Base-by-base conservation (phyloP, 2,888 invertebrate species). In the Pachliopta kotzebuea region DNA sequence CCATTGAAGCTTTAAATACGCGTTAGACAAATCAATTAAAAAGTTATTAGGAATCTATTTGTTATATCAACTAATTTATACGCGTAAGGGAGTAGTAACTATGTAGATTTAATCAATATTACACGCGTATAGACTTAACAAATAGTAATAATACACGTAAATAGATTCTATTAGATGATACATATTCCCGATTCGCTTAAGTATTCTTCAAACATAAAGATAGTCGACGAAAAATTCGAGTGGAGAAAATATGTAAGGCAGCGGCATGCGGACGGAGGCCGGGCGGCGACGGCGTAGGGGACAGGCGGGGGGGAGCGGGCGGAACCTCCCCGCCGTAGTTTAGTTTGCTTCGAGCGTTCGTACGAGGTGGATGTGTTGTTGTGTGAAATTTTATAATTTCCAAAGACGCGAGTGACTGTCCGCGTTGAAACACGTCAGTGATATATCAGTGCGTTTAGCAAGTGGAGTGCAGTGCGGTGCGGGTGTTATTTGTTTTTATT, bases 161-260 rank as follows among this genome's bases (percentile, higher is more conserved):
- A 31, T 31, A 31, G 85, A 84, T 88, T 87, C 86, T 88, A 90
- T 88, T 89, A 88, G 85, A 88, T 87, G 85, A 56, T 57, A 60
- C 31, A 59, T 55, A 85, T 86, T 88, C 88, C 82, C 85, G 88
- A 89, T 89, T 88, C 88, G 83, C 79, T 85, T 86, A 88, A 90
- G 87, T 88, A 90, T 90, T 90, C 85, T 85, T 88, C 89, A 89
- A 90, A 89, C 88, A 87, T 86, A 85, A 88, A 90, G 87, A 88
- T 88, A 88, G 88, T 88, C 86, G 85, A 87, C 88, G 89, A 90
- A 90, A 90, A 90, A 90, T 89, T 89, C 85, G 85, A 89, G 87
- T 86, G 85, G 86, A 89, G 89, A 88, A 87, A 88, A 89, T 88
- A 87, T 90, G 88, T 88, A 87, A 83, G 88, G 85, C 84, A 78